A percentile compares a stretch with the other conserved stretches of the same genome.
phyloP scores from a whole-genome alignment of 2,888 invertebrate species.

The Stenodera caucasica region DNA sequence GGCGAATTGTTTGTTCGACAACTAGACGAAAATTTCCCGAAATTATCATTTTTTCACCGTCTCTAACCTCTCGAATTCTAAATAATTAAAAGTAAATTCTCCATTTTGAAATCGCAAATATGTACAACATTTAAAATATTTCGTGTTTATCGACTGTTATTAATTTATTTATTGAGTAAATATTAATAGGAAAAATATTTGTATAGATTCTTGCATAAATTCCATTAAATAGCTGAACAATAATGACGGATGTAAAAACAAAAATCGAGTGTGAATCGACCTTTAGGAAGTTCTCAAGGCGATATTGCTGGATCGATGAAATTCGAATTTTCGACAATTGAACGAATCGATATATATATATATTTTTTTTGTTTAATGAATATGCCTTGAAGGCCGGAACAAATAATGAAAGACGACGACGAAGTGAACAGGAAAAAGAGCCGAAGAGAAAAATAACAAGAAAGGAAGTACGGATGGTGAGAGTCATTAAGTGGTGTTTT shows the following conservation, averaged over 20 bases:
- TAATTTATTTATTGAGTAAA: slow-evolving; percentile 1
- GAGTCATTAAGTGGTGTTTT: slow-evolving; percentile 10
- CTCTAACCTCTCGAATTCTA: not conserved
- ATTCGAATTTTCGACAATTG: not conserved
- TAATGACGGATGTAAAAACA: not conserved
- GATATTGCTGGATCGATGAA: no score
- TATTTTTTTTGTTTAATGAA: not conserved
- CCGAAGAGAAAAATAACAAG: not conserved
- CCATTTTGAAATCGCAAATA: not conserved
- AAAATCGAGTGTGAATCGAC: no score
- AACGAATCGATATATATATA: not conserved
- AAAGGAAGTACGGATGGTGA: slow-evolving; percentile 10
- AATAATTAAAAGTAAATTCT: not conserved
- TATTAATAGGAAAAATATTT: slow-evolving; percentile 2
- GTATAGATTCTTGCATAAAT: not conserved
- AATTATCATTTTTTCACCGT: not conserved
- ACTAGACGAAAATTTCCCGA: slow-evolving; percentile 8
- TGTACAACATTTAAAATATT: slow-evolving; percentile 1
- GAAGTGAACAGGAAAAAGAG: not conserved
- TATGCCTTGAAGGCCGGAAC: not conserved
- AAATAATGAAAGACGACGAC: not conserved
- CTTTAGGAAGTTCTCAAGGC: no score
- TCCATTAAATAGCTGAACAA: not conserved
- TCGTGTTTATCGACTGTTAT: not conserved
- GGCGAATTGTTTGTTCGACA: not conserved